A percentile compares a stretch with the other conserved stretches of the same genome.
Conservation (phyloP, 2,797 vertebrate genomes). For the Gymnothorax javanicus region DNA sequence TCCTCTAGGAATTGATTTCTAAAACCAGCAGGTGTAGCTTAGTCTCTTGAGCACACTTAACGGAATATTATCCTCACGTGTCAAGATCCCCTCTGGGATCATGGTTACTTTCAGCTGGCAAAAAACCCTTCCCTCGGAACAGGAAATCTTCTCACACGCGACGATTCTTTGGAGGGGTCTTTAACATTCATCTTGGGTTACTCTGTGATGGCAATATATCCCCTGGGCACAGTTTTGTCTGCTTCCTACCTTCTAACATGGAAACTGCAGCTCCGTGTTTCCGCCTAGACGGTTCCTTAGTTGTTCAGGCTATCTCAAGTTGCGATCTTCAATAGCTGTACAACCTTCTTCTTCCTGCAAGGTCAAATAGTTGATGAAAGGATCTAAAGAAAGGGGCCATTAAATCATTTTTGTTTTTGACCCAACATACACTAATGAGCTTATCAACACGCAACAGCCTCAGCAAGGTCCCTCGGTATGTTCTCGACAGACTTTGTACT, state of each 20-base stretch:
- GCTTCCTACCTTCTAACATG: conserved; percentile 59
- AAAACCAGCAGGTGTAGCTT: conserved; percentile 24
- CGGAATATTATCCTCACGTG: conserved; percentile 3
- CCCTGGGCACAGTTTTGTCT: conserved; percentile 36
- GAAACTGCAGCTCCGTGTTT: conserved; percentile 40
- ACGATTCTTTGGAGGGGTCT: conserved; percentile 52
- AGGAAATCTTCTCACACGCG: conserved; percentile 62
- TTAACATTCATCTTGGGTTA: conserved; percentile 42
- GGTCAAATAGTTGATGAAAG: conserved; percentile 44
- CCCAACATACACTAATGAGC: conserved; percentile 32
- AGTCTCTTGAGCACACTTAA: background rate
- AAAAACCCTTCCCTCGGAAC: conserved; percentile 34
- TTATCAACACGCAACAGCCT: conserved; percentile 27
- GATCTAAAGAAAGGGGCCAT: conserved; percentile 40
- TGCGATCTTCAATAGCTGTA: conserved; percentile 48
- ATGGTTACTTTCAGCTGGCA: conserved; percentile 32
- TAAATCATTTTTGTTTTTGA: conserved; percentile 52
- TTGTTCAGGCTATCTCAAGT: conserved; percentile 49
- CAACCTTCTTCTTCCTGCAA: conserved; percentile 42
- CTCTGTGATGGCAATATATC: conserved; percentile 31
- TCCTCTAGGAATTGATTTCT: conserved; percentile 14
- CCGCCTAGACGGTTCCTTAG: background rate
- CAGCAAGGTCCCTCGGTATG: conserved; percentile 6
- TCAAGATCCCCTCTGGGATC: conserved; percentile 24
- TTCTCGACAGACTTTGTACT: background rate